These are phyloP conservation scores for Plagodis pulveraria DNA, from an alignment of 2,888 invertebrate genomes.

Conservation along the genomic window DNA sequence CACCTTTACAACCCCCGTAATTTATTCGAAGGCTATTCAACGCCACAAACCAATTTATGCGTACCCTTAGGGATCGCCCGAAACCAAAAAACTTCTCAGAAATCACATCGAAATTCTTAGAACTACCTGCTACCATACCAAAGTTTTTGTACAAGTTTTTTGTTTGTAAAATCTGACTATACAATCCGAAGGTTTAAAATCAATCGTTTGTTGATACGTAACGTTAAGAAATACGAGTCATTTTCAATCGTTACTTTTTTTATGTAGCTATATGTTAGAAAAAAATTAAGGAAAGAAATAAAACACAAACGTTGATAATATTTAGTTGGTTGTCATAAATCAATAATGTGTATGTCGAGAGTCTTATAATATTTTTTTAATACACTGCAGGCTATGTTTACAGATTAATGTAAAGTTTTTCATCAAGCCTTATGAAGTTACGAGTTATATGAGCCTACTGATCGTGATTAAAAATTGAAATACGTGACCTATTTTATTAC, in stretches of 20 bases:
- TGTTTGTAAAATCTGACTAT: constrained; percentile 17
- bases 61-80: constrained; percentile 44
- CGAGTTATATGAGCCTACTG: no score
- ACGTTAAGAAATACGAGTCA: neutral
- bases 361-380: constrained; percentile 35
- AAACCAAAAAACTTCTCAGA: constrained; percentile 59
- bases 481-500: no score
- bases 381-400: constrained; percentile 32
- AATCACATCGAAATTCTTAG: constrained; percentile 56
- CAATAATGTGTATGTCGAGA: constrained; percentile 52
- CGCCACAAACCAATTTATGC: constrained; percentile 40
- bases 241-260: neutral
- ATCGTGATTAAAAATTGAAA: no score
- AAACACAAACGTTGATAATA: constrained; percentile 56
- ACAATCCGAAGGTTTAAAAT: constrained; percentile 1
- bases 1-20: constrained; percentile 29
- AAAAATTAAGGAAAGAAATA: constrained; percentile 37
- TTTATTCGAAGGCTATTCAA: constrained; percentile 36
- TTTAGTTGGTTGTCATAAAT: constrained; percentile 53
- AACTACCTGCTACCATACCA: constrained; percentile 62
- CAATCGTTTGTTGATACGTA: neutral
- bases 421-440: no score
- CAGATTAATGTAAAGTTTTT: constrained; percentile 10
- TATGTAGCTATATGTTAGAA: neutral
- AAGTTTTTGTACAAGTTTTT: constrained; percentile 43